phyloP scores from a whole-genome alignment of 1,140 invertebrate genomes.

The Whitmania pigra region DNA sequence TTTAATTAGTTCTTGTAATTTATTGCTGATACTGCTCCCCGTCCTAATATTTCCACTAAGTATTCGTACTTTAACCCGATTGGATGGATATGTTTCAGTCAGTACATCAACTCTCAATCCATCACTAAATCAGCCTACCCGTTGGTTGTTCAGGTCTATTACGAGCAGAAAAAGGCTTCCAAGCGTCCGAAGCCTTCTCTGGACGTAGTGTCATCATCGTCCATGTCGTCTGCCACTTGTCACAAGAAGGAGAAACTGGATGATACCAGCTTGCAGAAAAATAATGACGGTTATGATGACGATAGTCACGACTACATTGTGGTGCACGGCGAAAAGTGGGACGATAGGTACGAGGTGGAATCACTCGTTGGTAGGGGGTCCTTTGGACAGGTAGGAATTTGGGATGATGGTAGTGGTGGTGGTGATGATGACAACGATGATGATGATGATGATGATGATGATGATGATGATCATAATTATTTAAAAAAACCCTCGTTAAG shows the following conservation, averaged over 20 bases:
- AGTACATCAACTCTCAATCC: too few relatives aligned
- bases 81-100: too few relatives aligned
- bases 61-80: too few relatives aligned
- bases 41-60: too few relatives aligned
- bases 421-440: neutral
- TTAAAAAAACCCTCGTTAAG: neutral
- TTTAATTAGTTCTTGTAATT: too few relatives aligned
- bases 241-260: conserved; percentile 31
- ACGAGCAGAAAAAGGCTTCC: conserved; percentile 10
- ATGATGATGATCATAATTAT: neutral
- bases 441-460: neutral
- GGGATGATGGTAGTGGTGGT: neutral
- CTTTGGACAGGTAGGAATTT: conserved; percentile 66
- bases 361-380: conserved; percentile 94
- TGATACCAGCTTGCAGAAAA: conserved; percentile 50
- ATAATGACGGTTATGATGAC: conserved; percentile 10
- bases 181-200: conserved; percentile 7
- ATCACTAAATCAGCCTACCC: too few relatives aligned
- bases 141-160: conserved; percentile 11
- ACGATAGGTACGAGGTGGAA: conserved; percentile 96
- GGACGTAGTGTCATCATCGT: neutral
- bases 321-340: conserved; percentile 94
- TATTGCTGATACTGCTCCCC: too few relatives aligned
- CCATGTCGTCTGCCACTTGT: neutral
- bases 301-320: conserved; percentile 50